These are phyloP conservation scores for Drosophila lacteicornis DNA, from an alignment of 1,140 invertebrate species.

Conservation along the genomic window DNA sequence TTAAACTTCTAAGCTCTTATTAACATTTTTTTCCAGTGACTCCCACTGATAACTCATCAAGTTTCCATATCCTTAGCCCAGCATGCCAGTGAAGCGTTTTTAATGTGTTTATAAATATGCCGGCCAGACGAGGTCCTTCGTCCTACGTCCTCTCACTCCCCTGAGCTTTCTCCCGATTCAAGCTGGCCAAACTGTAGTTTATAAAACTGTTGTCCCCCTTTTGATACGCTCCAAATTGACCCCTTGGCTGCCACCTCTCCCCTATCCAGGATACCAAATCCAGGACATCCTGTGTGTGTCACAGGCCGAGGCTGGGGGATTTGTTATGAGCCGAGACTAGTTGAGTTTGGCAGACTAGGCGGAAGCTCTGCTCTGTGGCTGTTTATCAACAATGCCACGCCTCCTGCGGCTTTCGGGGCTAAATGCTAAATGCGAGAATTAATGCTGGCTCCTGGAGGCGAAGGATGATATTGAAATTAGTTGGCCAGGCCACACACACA, in stretches of 20 bases:
- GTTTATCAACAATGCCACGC: slow-evolving; percentile 72
- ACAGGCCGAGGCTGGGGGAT: slow-evolving; percentile 41
- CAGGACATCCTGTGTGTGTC: slow-evolving; percentile 33
- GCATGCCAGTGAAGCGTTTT: slow-evolving; percentile 59
- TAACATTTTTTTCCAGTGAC: not conserved
- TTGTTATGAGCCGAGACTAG: slow-evolving; percentile 56
- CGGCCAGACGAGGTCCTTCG: slow-evolving; percentile 18
- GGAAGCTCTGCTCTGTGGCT: slow-evolving; percentile 32
- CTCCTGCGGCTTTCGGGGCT: slow-evolving; percentile 45
- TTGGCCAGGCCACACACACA: slow-evolving; percentile 22
- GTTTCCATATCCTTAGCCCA: slow-evolving; percentile 25
- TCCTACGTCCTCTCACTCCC: not conserved
- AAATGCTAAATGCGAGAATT: slow-evolving; percentile 70
- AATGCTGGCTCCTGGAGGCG: slow-evolving; percentile 55
- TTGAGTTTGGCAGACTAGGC: slow-evolving; percentile 54
- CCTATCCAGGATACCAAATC: not conserved
- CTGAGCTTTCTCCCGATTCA: not conserved
- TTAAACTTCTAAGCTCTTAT: too few relatives aligned
- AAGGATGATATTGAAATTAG: slow-evolving; percentile 78
- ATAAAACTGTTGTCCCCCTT: slow-evolving; percentile 55
- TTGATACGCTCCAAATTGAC: slow-evolving; percentile 69
- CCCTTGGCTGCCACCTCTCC: slow-evolving; percentile 44
- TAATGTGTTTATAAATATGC: slow-evolving; percentile 74
- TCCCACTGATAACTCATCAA: slow-evolving; percentile 48
- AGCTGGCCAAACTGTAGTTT: slow-evolving; percentile 40